Percentiles rank a stretch among this genome's conserved stretches.
These are phyloP conservation scores for Calypte anna DNA, from an alignment of 2,113 vertebrate genomes.

Conservation along the genomic window DNA sequence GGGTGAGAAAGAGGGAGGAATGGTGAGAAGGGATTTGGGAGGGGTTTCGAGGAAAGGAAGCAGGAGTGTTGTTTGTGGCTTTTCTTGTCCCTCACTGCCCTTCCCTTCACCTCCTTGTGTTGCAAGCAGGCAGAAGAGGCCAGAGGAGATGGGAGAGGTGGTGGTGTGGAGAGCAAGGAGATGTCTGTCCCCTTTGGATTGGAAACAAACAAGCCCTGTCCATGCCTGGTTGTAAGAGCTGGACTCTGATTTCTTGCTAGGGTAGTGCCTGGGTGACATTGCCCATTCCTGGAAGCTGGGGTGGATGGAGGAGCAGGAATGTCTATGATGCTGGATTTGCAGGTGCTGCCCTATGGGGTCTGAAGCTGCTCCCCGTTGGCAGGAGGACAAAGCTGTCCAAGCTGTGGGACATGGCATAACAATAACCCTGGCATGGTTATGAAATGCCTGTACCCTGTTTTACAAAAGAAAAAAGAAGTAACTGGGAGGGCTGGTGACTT, in stretches of 20 bases:
- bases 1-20: background rate
- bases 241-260: background rate
- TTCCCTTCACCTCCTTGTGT: background rate
- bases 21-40: background rate
- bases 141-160: background rate
- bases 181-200: too few species aligned
- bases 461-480: background rate
- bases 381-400: background rate
- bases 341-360: background rate
- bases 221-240: fast-evolving
- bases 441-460: fast-evolving
- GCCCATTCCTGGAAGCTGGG: background rate
- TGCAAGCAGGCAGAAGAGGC: background rate
- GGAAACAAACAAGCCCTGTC: background rate
- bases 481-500: fast-evolving
- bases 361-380: background rate
- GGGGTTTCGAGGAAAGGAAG: background rate
- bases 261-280: fast-evolving
- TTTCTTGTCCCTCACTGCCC: background rate
- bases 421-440: fast-evolving
- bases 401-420: fast-evolving
- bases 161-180: background rate
- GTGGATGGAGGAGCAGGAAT: background rate
- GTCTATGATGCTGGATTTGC: fast-evolving
- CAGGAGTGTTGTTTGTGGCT: background rate